phyloP scores from a whole-genome alignment of 2,113 vertebrate species.

The Ochotona princeps region DNA sequence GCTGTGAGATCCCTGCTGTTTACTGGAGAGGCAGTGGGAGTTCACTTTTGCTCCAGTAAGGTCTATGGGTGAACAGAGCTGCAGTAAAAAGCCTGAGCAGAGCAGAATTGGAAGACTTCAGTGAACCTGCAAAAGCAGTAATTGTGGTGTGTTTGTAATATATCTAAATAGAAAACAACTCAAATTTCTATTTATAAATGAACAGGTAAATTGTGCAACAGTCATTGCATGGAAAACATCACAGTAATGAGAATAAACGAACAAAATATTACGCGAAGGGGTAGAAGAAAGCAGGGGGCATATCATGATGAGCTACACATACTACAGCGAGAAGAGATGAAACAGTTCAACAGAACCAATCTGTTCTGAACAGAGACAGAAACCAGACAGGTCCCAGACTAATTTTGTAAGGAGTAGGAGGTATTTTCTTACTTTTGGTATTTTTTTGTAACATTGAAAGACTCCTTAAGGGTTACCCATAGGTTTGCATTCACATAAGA shows the following conservation, averaged over 20 bases:
- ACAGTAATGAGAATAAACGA: not conserved
- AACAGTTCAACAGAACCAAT: not conserved
- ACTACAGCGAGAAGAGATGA: not conserved
- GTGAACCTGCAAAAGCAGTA: not conserved
- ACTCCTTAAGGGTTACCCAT: not conserved
- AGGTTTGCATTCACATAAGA: not conserved
- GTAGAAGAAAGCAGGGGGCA: not conserved
- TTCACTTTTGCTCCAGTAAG: not conserved
- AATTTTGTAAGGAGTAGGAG: not conserved
- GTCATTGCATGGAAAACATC: not conserved
- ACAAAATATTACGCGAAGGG: too few relatives aligned
- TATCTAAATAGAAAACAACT: constrained; percentile 2
- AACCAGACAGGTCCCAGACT: not conserved
- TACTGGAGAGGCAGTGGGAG: not conserved
- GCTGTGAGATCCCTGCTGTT: not conserved
- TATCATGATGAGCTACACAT: not conserved
- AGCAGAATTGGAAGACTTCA: not conserved
- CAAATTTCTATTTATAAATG: not conserved
- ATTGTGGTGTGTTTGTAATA: not conserved
- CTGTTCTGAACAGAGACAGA: not conserved
- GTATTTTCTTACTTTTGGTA: not conserved
- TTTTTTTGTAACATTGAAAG: constrained; percentile 1
- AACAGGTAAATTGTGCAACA: not conserved
- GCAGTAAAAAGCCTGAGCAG: constrained; percentile 15
- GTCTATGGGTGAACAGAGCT: not conserved